phyloP scores from a whole-genome alignment of 2,888 invertebrate genomes.

The Pocota personata region DNA sequence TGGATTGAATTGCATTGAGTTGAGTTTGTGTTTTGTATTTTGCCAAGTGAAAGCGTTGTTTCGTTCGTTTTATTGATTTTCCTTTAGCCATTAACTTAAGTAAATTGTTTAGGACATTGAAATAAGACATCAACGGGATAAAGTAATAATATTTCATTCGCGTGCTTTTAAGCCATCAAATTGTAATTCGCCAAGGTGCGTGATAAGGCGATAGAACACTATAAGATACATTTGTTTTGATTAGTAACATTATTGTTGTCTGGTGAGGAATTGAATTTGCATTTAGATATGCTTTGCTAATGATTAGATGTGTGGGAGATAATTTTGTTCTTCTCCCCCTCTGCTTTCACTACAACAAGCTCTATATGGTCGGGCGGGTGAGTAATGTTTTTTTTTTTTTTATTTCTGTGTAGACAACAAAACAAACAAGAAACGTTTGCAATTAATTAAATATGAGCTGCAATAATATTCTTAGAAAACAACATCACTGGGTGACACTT shows the following conservation, averaged over 20 bases:
- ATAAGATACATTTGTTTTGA: conserved; percentile 65
- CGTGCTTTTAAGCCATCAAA: conserved; percentile 58
- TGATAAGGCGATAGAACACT: conserved; percentile 58
- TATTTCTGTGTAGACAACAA: background rate
- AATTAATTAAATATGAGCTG: conserved; percentile 51
- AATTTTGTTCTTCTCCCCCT: background rate
- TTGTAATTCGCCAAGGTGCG: conserved; percentile 36
- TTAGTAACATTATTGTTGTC: conserved; percentile 47
- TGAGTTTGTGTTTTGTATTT: conserved; percentile 9
- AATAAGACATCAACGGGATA: conserved; percentile 49
- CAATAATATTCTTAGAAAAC: conserved; percentile 44
- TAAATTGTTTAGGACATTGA: conserved; percentile 49
- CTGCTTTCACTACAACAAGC: no score
- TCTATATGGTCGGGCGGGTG: background rate
- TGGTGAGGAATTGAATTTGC: conserved; percentile 48
- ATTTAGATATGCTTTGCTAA: conserved; percentile 37
- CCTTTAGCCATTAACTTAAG: conserved; percentile 34
- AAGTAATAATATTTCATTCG: conserved; percentile 58
- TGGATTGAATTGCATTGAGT: conserved; percentile 58
- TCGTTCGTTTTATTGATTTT: conserved; percentile 36
- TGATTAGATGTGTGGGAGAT: conserved; percentile 47
- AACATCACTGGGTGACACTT: conserved; percentile 10
- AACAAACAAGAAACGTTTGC: conserved; percentile 11
- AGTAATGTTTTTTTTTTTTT: no score
- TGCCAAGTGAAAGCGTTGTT: background rate